Evolutionary conservation across 2,113 vertebrate species (phyloP).

Genomic region (Cololabis saira): DNA sequence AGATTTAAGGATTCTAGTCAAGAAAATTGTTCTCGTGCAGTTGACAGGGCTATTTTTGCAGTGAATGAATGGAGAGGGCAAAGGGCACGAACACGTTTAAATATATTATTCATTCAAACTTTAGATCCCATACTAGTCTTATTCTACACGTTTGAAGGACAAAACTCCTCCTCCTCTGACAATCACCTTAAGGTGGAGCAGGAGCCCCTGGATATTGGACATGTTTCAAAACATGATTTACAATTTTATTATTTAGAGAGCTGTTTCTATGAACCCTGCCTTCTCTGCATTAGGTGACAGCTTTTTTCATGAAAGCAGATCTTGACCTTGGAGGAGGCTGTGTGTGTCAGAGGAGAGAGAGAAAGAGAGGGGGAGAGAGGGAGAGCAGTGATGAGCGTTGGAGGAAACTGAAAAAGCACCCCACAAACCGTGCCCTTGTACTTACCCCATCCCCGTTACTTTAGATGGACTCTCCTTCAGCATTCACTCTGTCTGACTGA

Average conservation of each 20-base stretch:
- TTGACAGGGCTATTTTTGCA: no score
- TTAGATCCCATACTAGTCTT: no score
- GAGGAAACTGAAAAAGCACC: constrained; percentile 17
- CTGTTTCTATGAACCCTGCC: not conserved
- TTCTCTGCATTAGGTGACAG: constrained; percentile 6
- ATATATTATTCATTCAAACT: not conserved
- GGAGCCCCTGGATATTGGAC: not conserved
- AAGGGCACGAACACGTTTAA: not conserved
- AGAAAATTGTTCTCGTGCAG: no score
- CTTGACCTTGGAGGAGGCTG: constrained; percentile 48
- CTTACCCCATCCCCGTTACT: constrained; percentile 30
- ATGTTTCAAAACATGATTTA: not conserved
- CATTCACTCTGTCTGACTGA: constrained; percentile 26
- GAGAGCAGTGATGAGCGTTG: constrained; percentile 16
- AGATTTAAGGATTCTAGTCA: no score
- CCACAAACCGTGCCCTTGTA: constrained; percentile 22
- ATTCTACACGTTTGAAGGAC: not conserved
- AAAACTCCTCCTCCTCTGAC: not conserved
- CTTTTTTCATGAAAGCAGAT: constrained; percentile 12
- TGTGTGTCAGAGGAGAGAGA: constrained; percentile 23
- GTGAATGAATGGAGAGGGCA: no score
- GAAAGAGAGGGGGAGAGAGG: constrained; percentile 12
- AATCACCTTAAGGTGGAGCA: not conserved
- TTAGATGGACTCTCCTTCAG: constrained; percentile 37
- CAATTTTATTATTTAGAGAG: not conserved